Evolutionary conservation across 1,140 invertebrate genomes (phyloP).

Genomic region (Drosophila novamexicana): DNA sequence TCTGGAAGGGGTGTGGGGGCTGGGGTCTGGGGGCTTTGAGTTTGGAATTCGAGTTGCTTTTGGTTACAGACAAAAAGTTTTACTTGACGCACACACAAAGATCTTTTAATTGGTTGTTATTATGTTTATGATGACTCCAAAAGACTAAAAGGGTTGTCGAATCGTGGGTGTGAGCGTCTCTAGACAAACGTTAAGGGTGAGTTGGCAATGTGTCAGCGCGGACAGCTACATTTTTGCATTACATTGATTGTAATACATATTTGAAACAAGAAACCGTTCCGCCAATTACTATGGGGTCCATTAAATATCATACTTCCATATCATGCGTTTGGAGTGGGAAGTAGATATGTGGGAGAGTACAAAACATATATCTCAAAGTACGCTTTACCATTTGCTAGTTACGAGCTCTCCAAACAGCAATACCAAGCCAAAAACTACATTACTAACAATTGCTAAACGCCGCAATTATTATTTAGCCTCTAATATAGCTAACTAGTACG

Average conservation of each 20-base stretch:
- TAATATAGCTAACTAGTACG: not conserved
- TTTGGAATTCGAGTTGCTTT: constrained; percentile 64
- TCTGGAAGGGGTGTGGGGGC: not conserved
- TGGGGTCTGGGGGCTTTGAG: not conserved
- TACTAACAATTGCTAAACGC: not conserved
- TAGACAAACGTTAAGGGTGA: constrained; percentile 41
- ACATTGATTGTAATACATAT: constrained; percentile 28
- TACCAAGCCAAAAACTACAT: not conserved
- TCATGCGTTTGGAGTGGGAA: not conserved
- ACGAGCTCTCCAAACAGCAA: not conserved
- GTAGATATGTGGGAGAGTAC: too few species aligned
- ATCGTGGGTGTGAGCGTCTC: not conserved
- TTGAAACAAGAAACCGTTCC: constrained; percentile 27
- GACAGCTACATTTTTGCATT: constrained; percentile 30
- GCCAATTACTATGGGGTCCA: constrained; percentile 48
- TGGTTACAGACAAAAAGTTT: constrained; percentile 58
- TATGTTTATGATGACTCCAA: constrained; percentile 49
- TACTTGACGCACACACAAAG: constrained; percentile 52
- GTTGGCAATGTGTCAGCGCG: constrained; percentile 13
- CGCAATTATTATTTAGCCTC: not conserved
- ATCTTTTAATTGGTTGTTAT: constrained; percentile 80
- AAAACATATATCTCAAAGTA: too few species aligned
- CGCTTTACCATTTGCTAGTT: too few species aligned
- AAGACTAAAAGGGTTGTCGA: constrained; percentile 65
- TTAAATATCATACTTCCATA: constrained; percentile 10